Evolutionary conservation across 2,113 vertebrate species (phyloP).

Genomic region (Solea solea): DNA sequence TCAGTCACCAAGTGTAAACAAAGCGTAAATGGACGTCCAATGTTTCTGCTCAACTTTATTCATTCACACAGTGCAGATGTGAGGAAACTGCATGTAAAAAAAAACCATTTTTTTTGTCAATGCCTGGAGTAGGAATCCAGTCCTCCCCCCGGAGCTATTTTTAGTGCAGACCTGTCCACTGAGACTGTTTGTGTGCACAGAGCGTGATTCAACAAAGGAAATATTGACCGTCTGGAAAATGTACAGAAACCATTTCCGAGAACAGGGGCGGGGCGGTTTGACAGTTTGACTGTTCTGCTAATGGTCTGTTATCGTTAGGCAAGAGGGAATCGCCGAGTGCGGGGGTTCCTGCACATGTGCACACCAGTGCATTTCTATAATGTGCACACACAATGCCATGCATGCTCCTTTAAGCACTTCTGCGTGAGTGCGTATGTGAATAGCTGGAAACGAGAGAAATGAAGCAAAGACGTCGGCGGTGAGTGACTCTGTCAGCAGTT

Average conservation of each 20-base stretch:
- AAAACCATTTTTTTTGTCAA: background rate
- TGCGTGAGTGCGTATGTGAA: background rate
- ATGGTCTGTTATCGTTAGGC: conserved; percentile 32
- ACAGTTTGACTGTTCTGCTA: conserved; percentile 37
- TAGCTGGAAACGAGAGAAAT: too few relatives aligned
- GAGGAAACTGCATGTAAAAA: conserved; percentile 1
- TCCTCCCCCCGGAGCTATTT: background rate
- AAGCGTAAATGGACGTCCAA: background rate
- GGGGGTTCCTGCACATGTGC: conserved; percentile 2
- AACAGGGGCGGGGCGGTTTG: conserved; percentile 28
- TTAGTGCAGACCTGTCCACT: background rate
- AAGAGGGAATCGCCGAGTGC: conserved; percentile 20
- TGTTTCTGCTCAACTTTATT: background rate
- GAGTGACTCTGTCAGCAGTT: background rate
- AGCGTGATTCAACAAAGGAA: conserved; percentile 60
- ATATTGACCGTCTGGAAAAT: conserved; percentile 74
- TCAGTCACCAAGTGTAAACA: too few relatives aligned
- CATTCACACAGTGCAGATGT: background rate
- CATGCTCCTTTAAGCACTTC: background rate
- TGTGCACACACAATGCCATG: background rate
- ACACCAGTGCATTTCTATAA: background rate
- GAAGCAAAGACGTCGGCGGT: too few relatives aligned
- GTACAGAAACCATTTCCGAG: conserved; percentile 53
- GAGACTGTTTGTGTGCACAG: conserved; percentile 26
- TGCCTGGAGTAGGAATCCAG: conserved; percentile 17